A percentile compares a stretch with the other conserved stretches of the same genome.
Evolutionary conservation across 2,888 invertebrate genomes (phyloP).

Genomic region (Cryptus viduatorius): DNA sequence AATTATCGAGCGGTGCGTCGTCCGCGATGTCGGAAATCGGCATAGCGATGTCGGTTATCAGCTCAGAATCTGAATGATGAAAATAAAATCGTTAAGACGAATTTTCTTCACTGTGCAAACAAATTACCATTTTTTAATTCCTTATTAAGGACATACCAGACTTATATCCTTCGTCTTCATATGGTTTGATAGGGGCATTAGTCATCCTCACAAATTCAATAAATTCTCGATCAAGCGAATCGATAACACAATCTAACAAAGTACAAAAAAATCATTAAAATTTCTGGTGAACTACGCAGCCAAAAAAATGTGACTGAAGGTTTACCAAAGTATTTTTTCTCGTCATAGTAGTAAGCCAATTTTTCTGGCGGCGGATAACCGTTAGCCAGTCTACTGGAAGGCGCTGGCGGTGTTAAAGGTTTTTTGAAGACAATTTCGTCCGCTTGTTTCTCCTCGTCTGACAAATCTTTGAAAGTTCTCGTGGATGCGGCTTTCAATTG

Average conservation of each 20-base stretch:
- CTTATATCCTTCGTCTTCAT: slow-evolving; percentile 60
- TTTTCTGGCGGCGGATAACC: slow-evolving; percentile 47
- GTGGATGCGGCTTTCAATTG: slow-evolving; percentile 50
- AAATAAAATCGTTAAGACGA: background rate
- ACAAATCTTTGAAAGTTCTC: slow-evolving; percentile 21
- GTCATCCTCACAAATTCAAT: slow-evolving; percentile 24
- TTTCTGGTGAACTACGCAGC: background rate
- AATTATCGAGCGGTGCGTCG: background rate
- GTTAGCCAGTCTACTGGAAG: background rate
- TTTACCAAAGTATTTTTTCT: slow-evolving; percentile 37
- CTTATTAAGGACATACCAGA: slow-evolving; percentile 36
- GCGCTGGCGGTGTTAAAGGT: slow-evolving; percentile 38
- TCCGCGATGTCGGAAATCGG: background rate
- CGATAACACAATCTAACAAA: slow-evolving; percentile 30
- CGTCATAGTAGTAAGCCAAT: slow-evolving; percentile 42
- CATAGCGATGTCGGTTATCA: background rate
- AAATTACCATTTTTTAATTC: background rate
- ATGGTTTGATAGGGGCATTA: slow-evolving; percentile 25
- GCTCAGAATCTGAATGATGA: slow-evolving; percentile 42
- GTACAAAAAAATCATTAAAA: background rate
- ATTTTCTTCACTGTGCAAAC: background rate
- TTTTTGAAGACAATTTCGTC: slow-evolving; percentile 46
- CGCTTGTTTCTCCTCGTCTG: slow-evolving; percentile 17
- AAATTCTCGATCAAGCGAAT: slow-evolving; percentile 51
- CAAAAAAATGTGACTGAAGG: background rate